These are phyloP conservation scores for Orthosia gracilis DNA, from an alignment of 2,888 invertebrate genomes.

Conservation along the genomic window DNA sequence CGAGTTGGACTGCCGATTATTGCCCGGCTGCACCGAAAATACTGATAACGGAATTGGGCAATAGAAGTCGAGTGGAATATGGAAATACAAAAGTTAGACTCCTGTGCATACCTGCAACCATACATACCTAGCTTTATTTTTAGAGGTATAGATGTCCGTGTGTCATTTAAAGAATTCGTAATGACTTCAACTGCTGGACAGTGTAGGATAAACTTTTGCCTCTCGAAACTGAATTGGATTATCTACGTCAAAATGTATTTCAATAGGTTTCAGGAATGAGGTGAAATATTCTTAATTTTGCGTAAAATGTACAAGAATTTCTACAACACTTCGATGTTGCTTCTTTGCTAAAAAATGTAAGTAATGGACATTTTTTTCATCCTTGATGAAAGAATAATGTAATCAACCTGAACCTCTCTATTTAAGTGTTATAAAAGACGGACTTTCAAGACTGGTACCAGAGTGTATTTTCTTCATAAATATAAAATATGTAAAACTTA, in stretches of 20 bases:
- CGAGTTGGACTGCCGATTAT: not conserved
- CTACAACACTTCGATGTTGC: not conserved
- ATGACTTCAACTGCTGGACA: not conserved
- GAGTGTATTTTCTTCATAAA: conserved; percentile 37
- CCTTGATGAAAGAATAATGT: conserved; percentile 63
- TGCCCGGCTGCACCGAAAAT: not conserved
- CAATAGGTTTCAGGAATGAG: not conserved
- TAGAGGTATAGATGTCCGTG: not conserved
- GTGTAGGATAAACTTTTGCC: conserved; percentile 5
- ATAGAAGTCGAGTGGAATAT: not conserved
- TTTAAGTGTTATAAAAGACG: conserved; percentile 52
- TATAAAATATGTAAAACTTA: conserved; percentile 34
- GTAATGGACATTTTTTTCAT: conserved; percentile 5
- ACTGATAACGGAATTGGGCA: conserved; percentile 5
- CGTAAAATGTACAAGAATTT: conserved; percentile 15
- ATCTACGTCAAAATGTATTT: not conserved
- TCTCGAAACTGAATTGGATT: not conserved
- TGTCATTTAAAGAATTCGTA: conserved; percentile 13
- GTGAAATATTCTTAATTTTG: not conserved
- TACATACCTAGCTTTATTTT: conserved; percentile 13
- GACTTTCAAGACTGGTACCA: conserved; percentile 27
- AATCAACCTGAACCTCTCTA: conserved; percentile 53
- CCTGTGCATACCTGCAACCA: not conserved
- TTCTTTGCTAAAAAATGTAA: conserved; percentile 38
- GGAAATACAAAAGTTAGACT: conserved; percentile 9